Base-by-base conservation (phyloP, 2,797 vertebrate genomes). In the Onychomys torridus region DNA sequence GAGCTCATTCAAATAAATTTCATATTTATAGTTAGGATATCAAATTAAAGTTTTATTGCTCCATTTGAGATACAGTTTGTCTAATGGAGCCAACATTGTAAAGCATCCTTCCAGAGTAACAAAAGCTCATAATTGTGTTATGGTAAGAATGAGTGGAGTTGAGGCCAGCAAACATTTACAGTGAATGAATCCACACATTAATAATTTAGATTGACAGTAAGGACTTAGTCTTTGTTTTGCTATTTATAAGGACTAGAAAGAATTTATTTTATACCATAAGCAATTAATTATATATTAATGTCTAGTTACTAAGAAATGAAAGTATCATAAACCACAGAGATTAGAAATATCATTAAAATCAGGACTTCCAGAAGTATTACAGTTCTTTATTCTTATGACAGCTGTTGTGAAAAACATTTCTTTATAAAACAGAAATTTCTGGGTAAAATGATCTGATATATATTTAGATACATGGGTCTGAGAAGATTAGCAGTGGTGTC, bases 201-300 rank as follows among this genome's bases (percentile, higher is more conserved):
- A 96, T 95, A 97, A 96, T 96, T 94, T 88, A 97, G 87, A 49
- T 40, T 93, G 21, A 89, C n/a, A 81, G 4, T 89, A 92, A 67
- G 32, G 16, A 94, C 40, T 67, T 90, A 23, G 76, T 77, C 27
- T 94, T 93, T 89, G 57, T 87, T 93, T 93, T 88, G 17, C 52
- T 94, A 82, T 88, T 88, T 94, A 93, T 82, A 78, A 61, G 67
- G 59, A 49, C 13, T 67, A 77, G 43, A 87, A 96, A 91, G 59
- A 78, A 96, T 93, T 96, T 92, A 84, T 93, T 94, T 95, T 93
- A 81, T 91, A 37, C 6, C 5, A 49, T 81, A 88, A 94, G 34
- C 67, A 96, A 96, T 96, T 97, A 96, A 94, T 97, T 96, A 94
- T 90, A 81, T 89, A 96, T 94, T 97, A 97, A 93, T 95, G 59